Evolutionary conservation across 1,140 invertebrate genomes (phyloP), one percentile per base, ranked within the genome.

Genomic region (Bombus pascuorum): DNA sequence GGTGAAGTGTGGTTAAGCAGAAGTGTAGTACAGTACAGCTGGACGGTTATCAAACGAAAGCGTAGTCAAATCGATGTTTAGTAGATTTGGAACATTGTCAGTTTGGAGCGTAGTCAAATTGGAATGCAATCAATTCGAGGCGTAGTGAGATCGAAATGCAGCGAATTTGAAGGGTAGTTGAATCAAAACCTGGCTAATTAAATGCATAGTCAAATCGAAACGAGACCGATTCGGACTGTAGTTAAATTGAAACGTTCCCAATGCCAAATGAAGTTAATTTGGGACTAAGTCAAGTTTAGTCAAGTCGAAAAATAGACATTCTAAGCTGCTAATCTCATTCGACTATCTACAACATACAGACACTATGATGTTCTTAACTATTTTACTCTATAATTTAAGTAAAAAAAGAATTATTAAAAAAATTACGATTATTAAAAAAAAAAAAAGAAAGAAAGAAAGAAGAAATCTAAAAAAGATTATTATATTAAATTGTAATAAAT

Each of bases 21-120:
- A 37, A 75, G 25, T 8, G 42, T 57, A 25, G 73, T 13, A 22
- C 28, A 5, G 0, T 18, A 47, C 15, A 75, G 73, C 57, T 75
- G 73, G 47, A 37, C n/a, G 47, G 47, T 57, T 53, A 75, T 75
- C 73, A 59, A 75, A 74, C n/a, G 73, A 28, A 37, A 59, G 53
- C 22, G 34, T 25, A 57, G 74, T 28, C 13, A 32, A 76, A 76
- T 76, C 25, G 74, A n/a, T 37, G 53, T 57, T 59, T 62, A 39
- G 74, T 13, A 32, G 32, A 32, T 39, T 76, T 59, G 74, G 74
- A 76, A 76, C 18, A 39, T 39, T 39, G 74, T 76, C 74, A 73
- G n/a, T 77, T 62, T 34, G 34, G 57, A 34, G 57, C 34, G 57
- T 34, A 77, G 42, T 53, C n/a, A 32, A 75, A 39, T 75, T 22